A percentile compares a stretch with the other conserved stretches of the same genome.
These are phyloP conservation scores for Otolemur garnettii DNA, from an alignment of 2,113 vertebrate genomes.

Conservation along the genomic window DNA sequence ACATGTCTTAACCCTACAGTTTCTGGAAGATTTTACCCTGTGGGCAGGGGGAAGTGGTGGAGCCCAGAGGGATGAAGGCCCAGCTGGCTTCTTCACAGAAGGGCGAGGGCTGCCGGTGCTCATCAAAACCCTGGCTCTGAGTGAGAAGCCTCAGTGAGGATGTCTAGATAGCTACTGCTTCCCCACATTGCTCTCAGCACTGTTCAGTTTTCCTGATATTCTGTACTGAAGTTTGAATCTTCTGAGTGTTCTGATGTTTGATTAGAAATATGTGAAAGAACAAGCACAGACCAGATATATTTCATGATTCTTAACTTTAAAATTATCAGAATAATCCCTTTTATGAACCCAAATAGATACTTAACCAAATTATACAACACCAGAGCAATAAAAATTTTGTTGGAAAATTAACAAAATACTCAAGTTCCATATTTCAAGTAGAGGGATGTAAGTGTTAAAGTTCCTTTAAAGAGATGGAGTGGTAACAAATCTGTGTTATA, in stretches of 20 bases:
- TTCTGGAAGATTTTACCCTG: not conserved
- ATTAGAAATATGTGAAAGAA: not conserved
- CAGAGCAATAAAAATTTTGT: not conserved
- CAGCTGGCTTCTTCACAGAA: not conserved
- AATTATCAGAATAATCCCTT: not conserved
- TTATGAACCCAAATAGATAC: not conserved
- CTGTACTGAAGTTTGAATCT: not conserved
- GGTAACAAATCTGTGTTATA: not conserved
- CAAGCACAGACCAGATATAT: not conserved
- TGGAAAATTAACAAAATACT: not conserved
- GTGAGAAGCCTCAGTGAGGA: not conserved
- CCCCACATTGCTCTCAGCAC: not conserved
- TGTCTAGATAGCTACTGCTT: not conserved
- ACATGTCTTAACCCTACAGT: not conserved
- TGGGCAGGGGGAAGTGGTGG: not conserved
- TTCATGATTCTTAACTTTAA: not conserved
- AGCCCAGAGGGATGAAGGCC: not conserved
- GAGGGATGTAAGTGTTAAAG: not conserved
- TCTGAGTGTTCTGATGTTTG: not conserved
- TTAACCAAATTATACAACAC: not conserved
- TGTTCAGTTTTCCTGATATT: not conserved
- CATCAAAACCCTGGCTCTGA: not conserved
- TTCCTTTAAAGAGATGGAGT: not conserved
- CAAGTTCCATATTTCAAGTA: not conserved
- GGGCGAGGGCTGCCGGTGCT: rapidly evolving